These are phyloP conservation scores for Channa maculata DNA, from an alignment of 2,113 vertebrate species.

Conservation along the genomic window DNA sequence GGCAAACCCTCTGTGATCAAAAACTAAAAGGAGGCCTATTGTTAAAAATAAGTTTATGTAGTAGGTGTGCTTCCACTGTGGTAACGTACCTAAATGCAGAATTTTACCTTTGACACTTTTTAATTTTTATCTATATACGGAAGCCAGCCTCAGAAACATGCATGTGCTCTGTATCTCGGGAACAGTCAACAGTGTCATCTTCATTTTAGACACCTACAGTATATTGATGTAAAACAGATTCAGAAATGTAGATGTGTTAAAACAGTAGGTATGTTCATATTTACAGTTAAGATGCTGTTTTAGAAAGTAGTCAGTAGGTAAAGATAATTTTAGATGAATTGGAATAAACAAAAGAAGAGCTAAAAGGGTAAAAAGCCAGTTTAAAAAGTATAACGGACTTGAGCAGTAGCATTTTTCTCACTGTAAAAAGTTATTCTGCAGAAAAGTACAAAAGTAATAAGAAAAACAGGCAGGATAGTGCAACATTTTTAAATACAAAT, in stretches of 20 bases:
- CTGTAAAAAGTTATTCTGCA: slow-evolving; percentile 9
- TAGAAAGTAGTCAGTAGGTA: slow-evolving; percentile 44
- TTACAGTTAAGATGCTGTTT: slow-evolving; percentile 24
- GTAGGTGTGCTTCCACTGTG: slow-evolving; percentile 14
- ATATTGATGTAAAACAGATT: slow-evolving; percentile 42
- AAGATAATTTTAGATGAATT: slow-evolving; percentile 11
- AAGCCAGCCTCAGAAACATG: slow-evolving; percentile 14
- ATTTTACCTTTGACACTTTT: slow-evolving; percentile 3
- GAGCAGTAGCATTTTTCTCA: slow-evolving; percentile 33
- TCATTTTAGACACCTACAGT: slow-evolving; percentile 5
- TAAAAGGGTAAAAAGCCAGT: slow-evolving; percentile 7
- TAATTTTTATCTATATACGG: slow-evolving; percentile 55
- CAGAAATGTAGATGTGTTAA: slow-evolving; percentile 44
- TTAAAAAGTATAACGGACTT: slow-evolving; percentile 10
- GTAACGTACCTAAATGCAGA: not conserved
- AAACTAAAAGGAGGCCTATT: slow-evolving; percentile 44
- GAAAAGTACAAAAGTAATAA: slow-evolving; percentile 35
- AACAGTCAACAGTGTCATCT: slow-evolving; percentile 17
- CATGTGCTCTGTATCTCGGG: slow-evolving; percentile 21
- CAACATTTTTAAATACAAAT: slow-evolving; percentile 43
- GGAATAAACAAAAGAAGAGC: not conserved
- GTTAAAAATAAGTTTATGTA: not conserved
- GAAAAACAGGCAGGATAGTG: slow-evolving; percentile 39
- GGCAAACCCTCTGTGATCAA: slow-evolving; percentile 34
- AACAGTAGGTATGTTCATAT: slow-evolving; percentile 36